Conservation (phyloP, 1,140 invertebrate genomes). For the Drosophila paulistorum region DNA sequence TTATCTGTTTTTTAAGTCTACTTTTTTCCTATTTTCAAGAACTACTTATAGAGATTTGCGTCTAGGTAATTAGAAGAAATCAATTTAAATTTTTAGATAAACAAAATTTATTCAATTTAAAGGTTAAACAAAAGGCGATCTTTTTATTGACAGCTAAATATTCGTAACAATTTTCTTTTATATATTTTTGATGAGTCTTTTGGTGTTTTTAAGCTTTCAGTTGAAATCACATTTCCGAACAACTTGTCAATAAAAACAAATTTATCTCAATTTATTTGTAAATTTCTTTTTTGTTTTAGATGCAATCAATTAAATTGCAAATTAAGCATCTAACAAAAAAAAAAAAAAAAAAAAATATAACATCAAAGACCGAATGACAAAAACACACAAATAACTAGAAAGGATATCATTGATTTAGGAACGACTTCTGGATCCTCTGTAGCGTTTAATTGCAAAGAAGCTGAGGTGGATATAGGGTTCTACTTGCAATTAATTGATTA, state of each 20-base stretch:
- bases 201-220: neutral
- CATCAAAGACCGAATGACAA: slow-evolving; percentile 51
- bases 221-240: slow-evolving; percentile 12
- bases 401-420: slow-evolving; percentile 17
- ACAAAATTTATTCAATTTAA: too few species aligned
- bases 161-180: too few species aligned
- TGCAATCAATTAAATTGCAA: slow-evolving; percentile 73
- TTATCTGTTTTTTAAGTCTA: too few species aligned
- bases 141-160: too few species aligned
- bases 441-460: neutral
- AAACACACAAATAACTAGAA: slow-evolving; percentile 32
- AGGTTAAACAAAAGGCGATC: too few species aligned
- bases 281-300: slow-evolving; percentile 40
- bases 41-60: too few species aligned
- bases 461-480: too few species aligned
- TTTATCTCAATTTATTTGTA: slow-evolving; percentile 53
- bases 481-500: too few species aligned
- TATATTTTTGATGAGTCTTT: neutral
- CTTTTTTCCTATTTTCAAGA: too few species aligned
- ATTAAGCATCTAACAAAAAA: slow-evolving; percentile 30
- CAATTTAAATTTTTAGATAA: too few species aligned
- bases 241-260: slow-evolving; percentile 24
- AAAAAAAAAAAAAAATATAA: neutral
- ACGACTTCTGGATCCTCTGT: slow-evolving; percentile 1
- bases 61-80: too few species aligned